phyloP scores from a whole-genome alignment of 2,888 invertebrate genomes.

The Hyposoter didymator region DNA sequence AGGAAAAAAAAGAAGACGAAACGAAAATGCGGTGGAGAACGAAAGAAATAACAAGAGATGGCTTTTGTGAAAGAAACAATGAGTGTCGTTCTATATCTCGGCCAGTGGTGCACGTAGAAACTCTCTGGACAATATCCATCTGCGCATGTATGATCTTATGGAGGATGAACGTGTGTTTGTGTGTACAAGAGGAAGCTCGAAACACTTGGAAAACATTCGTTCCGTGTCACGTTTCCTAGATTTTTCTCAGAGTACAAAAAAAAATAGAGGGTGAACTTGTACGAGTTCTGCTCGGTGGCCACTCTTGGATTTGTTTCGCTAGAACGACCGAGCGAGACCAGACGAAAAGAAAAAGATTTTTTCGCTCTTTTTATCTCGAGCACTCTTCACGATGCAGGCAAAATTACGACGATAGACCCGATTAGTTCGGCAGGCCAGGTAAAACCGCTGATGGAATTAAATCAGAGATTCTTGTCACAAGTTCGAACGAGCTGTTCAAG shows the following conservation, averaged over 20 bases:
- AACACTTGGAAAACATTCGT: slow-evolving; percentile 63
- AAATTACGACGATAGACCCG: slow-evolving; percentile 40
- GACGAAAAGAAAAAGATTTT: slow-evolving; percentile 12
- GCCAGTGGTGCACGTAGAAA: slow-evolving; percentile 28
- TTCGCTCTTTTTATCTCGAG: neutral
- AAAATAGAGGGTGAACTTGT: slow-evolving; percentile 21
- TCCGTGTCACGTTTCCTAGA: slow-evolving; percentile 42
- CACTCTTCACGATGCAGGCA: slow-evolving; percentile 27
- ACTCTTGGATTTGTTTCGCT: slow-evolving; percentile 43
- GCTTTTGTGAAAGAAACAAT: slow-evolving; percentile 63
- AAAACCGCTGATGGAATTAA: slow-evolving; percentile 41
- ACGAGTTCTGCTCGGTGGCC: slow-evolving; percentile 29
- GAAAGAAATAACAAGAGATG: slow-evolving; percentile 39
- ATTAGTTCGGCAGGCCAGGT: slow-evolving; percentile 49
- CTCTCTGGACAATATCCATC: slow-evolving; percentile 62
- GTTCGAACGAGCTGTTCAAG: slow-evolving; percentile 26
- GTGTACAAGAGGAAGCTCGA: slow-evolving; percentile 27
- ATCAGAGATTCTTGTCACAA: slow-evolving; percentile 35
- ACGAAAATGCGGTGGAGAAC: slow-evolving; percentile 10
- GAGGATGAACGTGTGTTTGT: slow-evolving; percentile 19
- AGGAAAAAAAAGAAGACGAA: slow-evolving; percentile 31
- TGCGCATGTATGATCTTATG: slow-evolving; percentile 9
- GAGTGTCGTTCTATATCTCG: slow-evolving; percentile 51
- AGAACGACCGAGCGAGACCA: slow-evolving; percentile 11
- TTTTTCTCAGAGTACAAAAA: slow-evolving; percentile 32